Evolutionary conservation across 2,113 vertebrate species (phyloP), one percentile per base, ranked within the genome.

Genomic region (Glaucidium brasilianum): DNA sequence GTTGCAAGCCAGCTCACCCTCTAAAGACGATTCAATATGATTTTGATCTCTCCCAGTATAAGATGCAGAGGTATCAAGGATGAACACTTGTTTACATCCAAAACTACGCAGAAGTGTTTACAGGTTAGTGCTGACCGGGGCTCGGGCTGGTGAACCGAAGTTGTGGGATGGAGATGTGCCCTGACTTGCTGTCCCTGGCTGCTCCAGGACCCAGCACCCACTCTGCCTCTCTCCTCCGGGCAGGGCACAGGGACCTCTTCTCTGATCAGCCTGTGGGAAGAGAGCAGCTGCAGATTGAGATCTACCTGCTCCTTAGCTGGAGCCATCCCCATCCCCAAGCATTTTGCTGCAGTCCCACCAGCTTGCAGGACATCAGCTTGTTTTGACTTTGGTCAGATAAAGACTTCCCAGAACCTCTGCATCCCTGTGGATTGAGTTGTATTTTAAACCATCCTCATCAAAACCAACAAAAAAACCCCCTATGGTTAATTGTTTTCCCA

Each of bases 141-240:
- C 66, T 88, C 4, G 3, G 39, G 43, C 60, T 92, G 39, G 43
- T 81, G 32, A 90, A 55, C 49, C 4, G 12, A 34, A 41, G 41
- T 64, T 47, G 35, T 35, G 49, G 68, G 80, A 23, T 72, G 62
- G 50, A 78, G 66, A 34, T 62, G 58, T 43, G 43, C 18, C 76
- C 71, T 85, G 35, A 20, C 12, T 77, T 83, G 69, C 47, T 14
- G 6, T 43, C 25, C 37, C n/a, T 66, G 91, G 56, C 47, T 1
- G 2, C 20, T 37, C 5, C 0, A 5, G 86, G 62, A 72, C 49
- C 25, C 55, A 15, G 69, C 18, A 39, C 7, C 52, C 2, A 1
- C 47, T 64, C 10, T 64, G 62, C 37, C 20, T 59, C 8, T 6
- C 41, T 75, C 15, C 9, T 34, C 30, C 1, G 0, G 1, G 30